These are phyloP conservation scores for Semicossyphus pulcher DNA, from an alignment of 2,113 vertebrate species.

Conservation along the genomic window DNA sequence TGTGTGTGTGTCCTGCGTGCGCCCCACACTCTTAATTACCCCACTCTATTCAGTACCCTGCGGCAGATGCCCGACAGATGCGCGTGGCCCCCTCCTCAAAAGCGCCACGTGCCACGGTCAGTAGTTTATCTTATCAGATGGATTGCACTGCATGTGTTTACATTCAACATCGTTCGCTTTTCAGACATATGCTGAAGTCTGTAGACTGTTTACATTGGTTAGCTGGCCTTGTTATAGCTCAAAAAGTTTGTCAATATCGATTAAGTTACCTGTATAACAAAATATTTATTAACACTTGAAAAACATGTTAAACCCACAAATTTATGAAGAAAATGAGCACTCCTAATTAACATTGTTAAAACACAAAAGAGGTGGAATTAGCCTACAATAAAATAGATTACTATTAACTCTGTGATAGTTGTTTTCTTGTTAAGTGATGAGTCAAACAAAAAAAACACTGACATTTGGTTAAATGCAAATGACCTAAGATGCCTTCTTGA, in stretches of 20 bases:
- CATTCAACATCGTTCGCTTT: conserved; percentile 22
- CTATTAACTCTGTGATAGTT: not conserved
- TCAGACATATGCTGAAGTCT: conserved; percentile 2
- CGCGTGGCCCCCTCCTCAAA: not conserved
- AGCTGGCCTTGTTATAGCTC: not conserved
- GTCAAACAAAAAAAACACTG: conserved; percentile 26
- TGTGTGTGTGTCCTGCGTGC: not conserved
- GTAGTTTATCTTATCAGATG: conserved; percentile 35
- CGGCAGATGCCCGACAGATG: conserved; percentile 70
- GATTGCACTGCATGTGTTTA: conserved; percentile 21
- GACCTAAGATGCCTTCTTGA: not conserved
- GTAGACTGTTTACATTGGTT: not conserved
- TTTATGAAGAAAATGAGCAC: not conserved
- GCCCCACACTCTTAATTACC: conserved; percentile 18
- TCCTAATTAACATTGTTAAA: not conserved
- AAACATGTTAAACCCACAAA: not conserved
- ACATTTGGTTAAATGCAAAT: conserved; percentile 40
- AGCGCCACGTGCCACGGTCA: conserved; percentile 46
- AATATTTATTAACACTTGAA: too few species aligned
- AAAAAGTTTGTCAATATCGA: not conserved
- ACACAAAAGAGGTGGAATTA: not conserved
- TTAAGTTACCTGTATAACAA: too few species aligned
- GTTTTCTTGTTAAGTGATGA: conserved; percentile 9
- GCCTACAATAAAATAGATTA: too few species aligned
- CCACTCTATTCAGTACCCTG: conserved; percentile 15